Conservation (phyloP, 2,888 invertebrate species). For the Chloromyia formosa region DNA sequence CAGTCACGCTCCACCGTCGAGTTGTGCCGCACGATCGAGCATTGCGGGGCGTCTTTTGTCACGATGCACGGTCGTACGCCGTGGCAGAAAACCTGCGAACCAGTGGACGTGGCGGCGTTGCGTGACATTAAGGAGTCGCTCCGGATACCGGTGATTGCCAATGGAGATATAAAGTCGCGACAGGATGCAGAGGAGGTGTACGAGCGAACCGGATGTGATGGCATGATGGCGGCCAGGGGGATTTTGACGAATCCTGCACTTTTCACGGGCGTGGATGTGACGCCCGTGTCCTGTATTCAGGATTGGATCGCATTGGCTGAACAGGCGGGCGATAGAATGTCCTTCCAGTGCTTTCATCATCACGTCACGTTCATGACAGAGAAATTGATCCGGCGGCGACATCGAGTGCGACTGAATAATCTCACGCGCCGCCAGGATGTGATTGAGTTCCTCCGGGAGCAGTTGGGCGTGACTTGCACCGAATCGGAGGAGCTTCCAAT, state of each 20-base stretch:
- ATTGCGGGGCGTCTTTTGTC: slow-evolving; percentile 87
- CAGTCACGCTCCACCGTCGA: slow-evolving; percentile 74
- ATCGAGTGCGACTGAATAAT: slow-evolving; percentile 81
- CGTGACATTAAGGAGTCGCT: slow-evolving; percentile 75
- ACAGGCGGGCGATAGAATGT: slow-evolving; percentile 69
- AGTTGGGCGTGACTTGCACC: slow-evolving; percentile 64
- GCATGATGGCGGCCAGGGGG: slow-evolving; percentile 93
- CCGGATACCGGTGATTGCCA: slow-evolving; percentile 87
- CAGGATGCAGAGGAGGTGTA: slow-evolving; percentile 76
- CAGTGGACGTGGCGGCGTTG: slow-evolving; percentile 76
- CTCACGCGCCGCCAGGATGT: slow-evolving; percentile 75
- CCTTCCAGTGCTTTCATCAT: slow-evolving; percentile 91
- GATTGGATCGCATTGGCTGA: slow-evolving; percentile 81
- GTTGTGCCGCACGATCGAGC: slow-evolving; percentile 81
- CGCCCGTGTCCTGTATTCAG: slow-evolving; percentile 80
- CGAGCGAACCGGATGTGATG: slow-evolving; percentile 75
- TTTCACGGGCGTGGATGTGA: slow-evolving; percentile 76
- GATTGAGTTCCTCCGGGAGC: slow-evolving; percentile 72
- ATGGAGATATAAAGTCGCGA: slow-evolving; percentile 85
- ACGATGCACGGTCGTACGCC: slow-evolving; percentile 94
- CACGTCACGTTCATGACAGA: slow-evolving; percentile 97
- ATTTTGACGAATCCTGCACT: slow-evolving; percentile 91
- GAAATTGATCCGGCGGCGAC: slow-evolving; percentile 75
- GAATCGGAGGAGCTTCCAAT: background rate
- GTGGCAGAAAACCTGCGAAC: slow-evolving; percentile 77